These are phyloP conservation scores for Dicaeum eximium DNA, from an alignment of 2,113 vertebrate species.

Conservation along the genomic window DNA sequence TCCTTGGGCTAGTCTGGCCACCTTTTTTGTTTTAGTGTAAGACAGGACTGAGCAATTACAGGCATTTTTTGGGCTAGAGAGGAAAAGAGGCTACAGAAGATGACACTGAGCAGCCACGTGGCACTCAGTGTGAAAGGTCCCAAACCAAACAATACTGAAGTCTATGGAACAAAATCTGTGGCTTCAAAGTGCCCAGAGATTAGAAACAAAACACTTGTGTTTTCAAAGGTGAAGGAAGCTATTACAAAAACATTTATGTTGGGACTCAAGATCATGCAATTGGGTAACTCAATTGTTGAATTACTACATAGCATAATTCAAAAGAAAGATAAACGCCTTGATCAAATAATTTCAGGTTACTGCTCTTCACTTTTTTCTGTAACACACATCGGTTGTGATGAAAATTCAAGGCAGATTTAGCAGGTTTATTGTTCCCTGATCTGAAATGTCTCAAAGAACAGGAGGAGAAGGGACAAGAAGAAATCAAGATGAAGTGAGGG, in stretches of 20 bases:
- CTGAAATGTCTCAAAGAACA: background rate
- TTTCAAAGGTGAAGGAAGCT: background rate
- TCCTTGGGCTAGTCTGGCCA: background rate
- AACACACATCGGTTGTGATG: rapidly evolving
- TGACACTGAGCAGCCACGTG: background rate
- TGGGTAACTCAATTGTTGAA: background rate
- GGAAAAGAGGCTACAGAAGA: background rate
- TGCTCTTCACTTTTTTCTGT: background rate
- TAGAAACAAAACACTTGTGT: background rate
- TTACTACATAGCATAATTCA: background rate
- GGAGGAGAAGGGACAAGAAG: background rate
- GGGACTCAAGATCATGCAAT: background rate
- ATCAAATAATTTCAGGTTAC: background rate
- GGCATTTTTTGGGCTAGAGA: background rate
- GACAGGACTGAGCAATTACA: background rate
- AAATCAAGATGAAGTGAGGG: background rate
- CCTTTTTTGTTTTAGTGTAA: background rate
- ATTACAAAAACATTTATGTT: background rate
- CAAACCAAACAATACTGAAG: background rate
- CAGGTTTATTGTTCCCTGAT: background rate
- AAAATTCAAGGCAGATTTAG: background rate
- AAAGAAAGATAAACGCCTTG: background rate
- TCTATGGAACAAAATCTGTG: background rate
- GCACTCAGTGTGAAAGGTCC: background rate
- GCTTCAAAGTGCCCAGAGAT: background rate